Conservation (phyloP, 2,888 invertebrate genomes). For the Scrobipalpa costella region DNA sequence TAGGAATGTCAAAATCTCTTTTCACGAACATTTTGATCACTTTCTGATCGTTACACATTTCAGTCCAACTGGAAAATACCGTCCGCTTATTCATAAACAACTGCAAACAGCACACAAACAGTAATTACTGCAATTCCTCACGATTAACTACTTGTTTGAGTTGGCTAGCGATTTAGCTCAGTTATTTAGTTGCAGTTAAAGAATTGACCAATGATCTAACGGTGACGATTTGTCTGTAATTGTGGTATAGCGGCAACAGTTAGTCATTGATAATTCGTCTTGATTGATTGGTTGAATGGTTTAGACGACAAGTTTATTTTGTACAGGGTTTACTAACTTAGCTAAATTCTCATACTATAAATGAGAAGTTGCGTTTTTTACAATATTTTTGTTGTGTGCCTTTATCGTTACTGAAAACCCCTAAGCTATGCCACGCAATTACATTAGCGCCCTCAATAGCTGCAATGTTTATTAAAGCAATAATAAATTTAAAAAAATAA, state of each 20-base stretch:
- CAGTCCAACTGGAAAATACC: not conserved
- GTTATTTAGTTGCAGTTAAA: not conserved
- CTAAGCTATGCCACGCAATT: too few relatives aligned
- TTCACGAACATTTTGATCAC: not conserved
- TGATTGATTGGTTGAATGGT: not conserved
- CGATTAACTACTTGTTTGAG: not conserved
- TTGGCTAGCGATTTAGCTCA: not conserved
- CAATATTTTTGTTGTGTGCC: too few relatives aligned
- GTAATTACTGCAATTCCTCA: constrained; percentile 2
- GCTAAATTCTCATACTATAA: too few relatives aligned
- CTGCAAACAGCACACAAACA: not conserved
- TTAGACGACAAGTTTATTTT: not conserved
- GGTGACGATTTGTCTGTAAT: not conserved
- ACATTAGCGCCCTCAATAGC: too few relatives aligned
- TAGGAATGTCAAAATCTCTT: not conserved
- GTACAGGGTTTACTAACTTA: too few relatives aligned
- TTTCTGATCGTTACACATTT: not conserved
- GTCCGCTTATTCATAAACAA: too few relatives aligned
- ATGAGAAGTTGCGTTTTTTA: too few relatives aligned
- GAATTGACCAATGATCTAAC: not conserved
- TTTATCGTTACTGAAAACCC: too few relatives aligned
- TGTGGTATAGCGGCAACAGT: not conserved
- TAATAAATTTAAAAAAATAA: too few relatives aligned
- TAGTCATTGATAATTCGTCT: not conserved
- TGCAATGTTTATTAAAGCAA: too few relatives aligned